phyloP scores from a whole-genome alignment of 2,113 vertebrate genomes.

The Microtus richardsoni region DNA sequence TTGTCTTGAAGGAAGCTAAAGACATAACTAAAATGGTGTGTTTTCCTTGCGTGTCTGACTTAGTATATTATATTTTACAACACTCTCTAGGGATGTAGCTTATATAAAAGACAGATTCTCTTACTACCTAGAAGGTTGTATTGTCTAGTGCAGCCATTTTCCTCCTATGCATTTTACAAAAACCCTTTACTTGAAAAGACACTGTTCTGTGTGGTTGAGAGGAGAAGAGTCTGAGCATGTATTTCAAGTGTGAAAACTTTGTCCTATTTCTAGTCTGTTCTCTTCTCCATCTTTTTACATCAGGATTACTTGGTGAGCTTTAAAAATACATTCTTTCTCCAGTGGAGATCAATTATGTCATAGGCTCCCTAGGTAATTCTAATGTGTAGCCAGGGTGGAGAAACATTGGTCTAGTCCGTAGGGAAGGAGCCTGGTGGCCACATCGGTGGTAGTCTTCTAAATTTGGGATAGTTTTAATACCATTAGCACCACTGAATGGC shows the following conservation, averaged over 20 bases:
- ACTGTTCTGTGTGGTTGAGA: not conserved
- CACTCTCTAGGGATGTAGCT: not conserved
- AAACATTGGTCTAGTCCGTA: slow-evolving; percentile 18
- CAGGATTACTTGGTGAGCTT: not conserved
- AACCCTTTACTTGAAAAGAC: not conserved
- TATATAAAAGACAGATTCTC: slow-evolving; percentile 7
- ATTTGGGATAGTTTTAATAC: slow-evolving; percentile 68
- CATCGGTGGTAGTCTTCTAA: slow-evolving; percentile 34
- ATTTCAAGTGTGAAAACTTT: not conserved
- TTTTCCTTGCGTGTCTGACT: slow-evolving; percentile 25
- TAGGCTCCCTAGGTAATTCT: not conserved
- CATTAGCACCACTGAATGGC: slow-evolving; percentile 42
- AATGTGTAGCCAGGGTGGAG: slow-evolving; percentile 8
- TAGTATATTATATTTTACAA: not conserved
- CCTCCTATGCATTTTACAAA: not conserved
- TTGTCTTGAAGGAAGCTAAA: slow-evolving; percentile 1
- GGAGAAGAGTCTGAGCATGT: not conserved
- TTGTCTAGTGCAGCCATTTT: not conserved
- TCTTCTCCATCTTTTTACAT: not conserved
- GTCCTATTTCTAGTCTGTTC: slow-evolving; percentile 48
- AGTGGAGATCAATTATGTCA: slow-evolving; percentile 17
- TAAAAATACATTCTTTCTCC: not conserved
- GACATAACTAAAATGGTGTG: not conserved
- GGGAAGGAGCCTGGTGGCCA: slow-evolving; percentile 45
- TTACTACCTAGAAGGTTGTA: not conserved